Percentiles rank a stretch among this genome's conserved stretches.
Evolutionary conservation across 2,888 invertebrate species (phyloP).

Genomic region (Cremastobaeus sp.): DNA sequence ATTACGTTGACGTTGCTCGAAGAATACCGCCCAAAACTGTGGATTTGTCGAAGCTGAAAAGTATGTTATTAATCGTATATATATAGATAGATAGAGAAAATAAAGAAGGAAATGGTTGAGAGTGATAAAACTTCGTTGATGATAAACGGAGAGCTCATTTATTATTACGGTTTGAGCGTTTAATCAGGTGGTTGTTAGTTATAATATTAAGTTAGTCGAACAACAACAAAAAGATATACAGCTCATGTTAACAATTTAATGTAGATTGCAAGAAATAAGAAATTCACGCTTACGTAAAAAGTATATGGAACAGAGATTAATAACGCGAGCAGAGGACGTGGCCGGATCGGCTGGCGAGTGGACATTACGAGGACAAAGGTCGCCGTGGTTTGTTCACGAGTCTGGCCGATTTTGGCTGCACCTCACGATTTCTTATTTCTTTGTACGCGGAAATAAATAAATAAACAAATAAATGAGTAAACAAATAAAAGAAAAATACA

Average conservation of each 20-base stretch:
- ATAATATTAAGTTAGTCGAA: slow-evolving; percentile 51
- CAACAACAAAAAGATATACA: slow-evolving; percentile 40
- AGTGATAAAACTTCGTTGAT: slow-evolving; percentile 53
- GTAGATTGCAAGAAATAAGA: slow-evolving; percentile 51
- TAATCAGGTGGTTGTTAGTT: slow-evolving; percentile 51
- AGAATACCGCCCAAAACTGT: slow-evolving; percentile 57
- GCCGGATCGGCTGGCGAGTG: too few species aligned
- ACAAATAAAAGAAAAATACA: slow-evolving; percentile 13
- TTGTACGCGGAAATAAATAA: slow-evolving; percentile 29
- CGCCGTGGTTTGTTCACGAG: slow-evolving; percentile 20
- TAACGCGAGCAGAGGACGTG: too few species aligned
- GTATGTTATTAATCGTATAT: slow-evolving; percentile 50
- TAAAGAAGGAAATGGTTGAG: slow-evolving; percentile 55
- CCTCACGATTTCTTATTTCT: slow-evolving; percentile 46
- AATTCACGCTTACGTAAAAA: slow-evolving; percentile 25
- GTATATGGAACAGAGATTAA: slow-evolving; percentile 7
- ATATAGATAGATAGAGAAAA: slow-evolving; percentile 40
- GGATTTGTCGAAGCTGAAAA: slow-evolving; percentile 50
- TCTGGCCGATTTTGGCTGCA: slow-evolving; percentile 7
- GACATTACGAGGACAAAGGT: not conserved
- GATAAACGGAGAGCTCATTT: slow-evolving; percentile 55
- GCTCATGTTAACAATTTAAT: slow-evolving; percentile 51
- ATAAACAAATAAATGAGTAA: not conserved
- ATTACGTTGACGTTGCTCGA: slow-evolving; percentile 42
- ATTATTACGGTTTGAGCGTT: slow-evolving; percentile 54